A percentile compares a stretch with the other conserved stretches of the same genome.
Conservation (phyloP, 2,888 invertebrate genomes). For the Drosophila neoperkinsi region DNA sequence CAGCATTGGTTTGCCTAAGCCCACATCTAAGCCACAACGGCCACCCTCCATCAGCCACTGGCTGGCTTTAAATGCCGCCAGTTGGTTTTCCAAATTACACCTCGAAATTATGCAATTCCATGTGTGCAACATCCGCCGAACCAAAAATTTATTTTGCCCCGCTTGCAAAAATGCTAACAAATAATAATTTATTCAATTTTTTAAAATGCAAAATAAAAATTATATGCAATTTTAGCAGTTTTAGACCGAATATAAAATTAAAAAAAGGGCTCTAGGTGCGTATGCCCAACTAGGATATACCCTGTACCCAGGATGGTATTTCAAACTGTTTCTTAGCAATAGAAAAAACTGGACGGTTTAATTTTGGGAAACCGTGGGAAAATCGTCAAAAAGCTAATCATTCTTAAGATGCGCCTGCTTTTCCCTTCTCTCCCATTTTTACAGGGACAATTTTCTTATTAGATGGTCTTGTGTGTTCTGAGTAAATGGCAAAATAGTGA, state of each 20-base stretch:
- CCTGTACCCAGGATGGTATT: background rate
- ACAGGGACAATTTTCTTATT: background rate
- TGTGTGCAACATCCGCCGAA: constrained; percentile 49
- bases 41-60: background rate
- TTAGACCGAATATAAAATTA: constrained; percentile 1
- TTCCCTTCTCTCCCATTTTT: background rate
- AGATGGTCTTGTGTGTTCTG: background rate
- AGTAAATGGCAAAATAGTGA: background rate
- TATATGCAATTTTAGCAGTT: constrained; percentile 46
- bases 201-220: constrained; percentile 25
- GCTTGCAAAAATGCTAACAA: constrained; percentile 51
- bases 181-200: constrained; percentile 69
- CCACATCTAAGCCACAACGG: constrained; percentile 10
- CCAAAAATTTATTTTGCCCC: constrained; percentile 53
- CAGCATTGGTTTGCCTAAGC: background rate
- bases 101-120: constrained; percentile 74
- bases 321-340: background rate
- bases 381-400: background rate
- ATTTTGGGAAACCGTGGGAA: background rate
- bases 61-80: constrained; percentile 27
- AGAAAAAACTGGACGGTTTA: background rate
- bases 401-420: background rate
- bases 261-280: fast-evolving
- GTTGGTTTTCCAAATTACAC: constrained; percentile 71
- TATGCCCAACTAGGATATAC: background rate